Conservation (phyloP, 2,113 vertebrate genomes). For the Microcebus lehilahytsara region DNA sequence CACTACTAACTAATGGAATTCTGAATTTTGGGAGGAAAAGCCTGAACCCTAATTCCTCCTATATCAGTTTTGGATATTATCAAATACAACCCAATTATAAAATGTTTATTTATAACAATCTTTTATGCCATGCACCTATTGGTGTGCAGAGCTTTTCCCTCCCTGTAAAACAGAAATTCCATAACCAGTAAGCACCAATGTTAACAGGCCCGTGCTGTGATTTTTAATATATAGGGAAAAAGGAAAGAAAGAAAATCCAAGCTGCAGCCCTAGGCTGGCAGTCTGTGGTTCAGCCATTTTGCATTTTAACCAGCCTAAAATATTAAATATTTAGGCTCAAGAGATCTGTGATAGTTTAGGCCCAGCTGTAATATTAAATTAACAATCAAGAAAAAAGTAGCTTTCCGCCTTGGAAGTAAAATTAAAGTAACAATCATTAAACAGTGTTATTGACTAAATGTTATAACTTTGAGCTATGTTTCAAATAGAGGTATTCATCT, state of each 20-base stretch:
- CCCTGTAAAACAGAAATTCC: neutral
- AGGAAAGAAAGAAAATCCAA: neutral
- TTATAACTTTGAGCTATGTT: neutral
- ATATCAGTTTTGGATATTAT: neutral
- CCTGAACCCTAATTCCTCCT: neutral
- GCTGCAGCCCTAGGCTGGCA: neutral
- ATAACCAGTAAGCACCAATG: neutral
- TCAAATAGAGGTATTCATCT: constrained; percentile 25
- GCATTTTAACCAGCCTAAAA: constrained; percentile 18
- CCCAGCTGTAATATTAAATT: constrained; percentile 39
- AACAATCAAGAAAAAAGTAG: constrained; percentile 43
- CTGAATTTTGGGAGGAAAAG: neutral
- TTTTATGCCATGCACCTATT: neutral
- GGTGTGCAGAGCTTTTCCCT: neutral
- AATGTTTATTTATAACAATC: neutral
- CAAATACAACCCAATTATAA: neutral
- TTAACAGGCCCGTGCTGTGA: neutral
- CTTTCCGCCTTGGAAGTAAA: constrained; percentile 17
- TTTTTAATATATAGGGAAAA: neutral
- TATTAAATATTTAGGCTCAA: constrained; percentile 47
- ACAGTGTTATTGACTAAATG: neutral
- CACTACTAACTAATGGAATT: neutral
- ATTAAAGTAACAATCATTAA: constrained; percentile 49
- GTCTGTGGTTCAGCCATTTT: neutral
- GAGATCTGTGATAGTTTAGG: neutral